phyloP scores from a whole-genome alignment of 2,888 invertebrate genomes.

The Nemurella pictetii region DNA sequence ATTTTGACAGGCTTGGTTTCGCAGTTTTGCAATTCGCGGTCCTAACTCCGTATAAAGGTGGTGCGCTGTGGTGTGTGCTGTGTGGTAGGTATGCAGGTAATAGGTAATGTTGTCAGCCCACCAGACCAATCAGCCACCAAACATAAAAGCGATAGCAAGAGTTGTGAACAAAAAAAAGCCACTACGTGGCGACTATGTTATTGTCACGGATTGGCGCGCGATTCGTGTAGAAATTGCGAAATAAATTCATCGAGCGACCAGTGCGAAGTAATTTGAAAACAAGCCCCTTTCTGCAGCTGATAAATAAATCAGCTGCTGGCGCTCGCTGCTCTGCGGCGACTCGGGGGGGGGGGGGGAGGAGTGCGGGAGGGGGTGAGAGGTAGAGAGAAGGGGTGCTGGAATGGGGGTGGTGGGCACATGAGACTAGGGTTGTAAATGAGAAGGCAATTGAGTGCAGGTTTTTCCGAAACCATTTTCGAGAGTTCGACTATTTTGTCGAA shows the following conservation, averaged over 20 bases:
- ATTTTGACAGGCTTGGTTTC: neutral
- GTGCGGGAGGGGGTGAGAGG: neutral
- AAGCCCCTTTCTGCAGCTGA: neutral
- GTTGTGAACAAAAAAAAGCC: neutral
- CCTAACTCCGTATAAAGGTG: neutral
- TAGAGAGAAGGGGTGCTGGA: neutral
- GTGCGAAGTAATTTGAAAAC: neutral
- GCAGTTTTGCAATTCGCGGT: too few relatives aligned
- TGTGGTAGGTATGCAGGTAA: neutral
- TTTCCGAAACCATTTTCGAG: neutral
- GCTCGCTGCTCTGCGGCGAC: neutral
- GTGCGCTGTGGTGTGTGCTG: too few relatives aligned
- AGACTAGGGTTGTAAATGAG: neutral
- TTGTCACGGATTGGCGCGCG: neutral
- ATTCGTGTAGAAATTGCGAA: neutral
- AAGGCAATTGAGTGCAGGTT: neutral
- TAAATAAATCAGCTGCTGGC: neutral
- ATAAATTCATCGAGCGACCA: neutral
- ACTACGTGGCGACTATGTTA: neutral
- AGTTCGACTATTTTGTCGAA: neutral
- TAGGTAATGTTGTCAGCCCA: neutral
- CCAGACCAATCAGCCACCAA: neutral
- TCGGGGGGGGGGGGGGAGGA: neutral
- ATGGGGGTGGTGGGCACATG: neutral
- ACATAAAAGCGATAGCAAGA: neutral